Conservation (phyloP, 1,140 invertebrate species). For the Drosophila kanapiae region DNA sequence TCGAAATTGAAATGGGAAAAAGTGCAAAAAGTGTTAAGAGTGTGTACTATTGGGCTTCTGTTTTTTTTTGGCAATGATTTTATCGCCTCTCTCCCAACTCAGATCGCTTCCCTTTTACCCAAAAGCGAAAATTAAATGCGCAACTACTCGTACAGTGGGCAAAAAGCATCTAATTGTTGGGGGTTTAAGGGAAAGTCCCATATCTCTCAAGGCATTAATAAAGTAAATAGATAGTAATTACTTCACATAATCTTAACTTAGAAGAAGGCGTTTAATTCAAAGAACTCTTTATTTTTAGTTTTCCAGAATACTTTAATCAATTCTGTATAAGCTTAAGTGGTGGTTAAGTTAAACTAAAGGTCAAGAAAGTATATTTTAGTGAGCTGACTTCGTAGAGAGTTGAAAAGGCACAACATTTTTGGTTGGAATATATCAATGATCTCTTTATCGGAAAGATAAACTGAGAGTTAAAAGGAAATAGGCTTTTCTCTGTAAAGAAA, state of each 20-base stretch:
- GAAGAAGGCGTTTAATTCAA: background rate
- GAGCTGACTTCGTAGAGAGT: background rate
- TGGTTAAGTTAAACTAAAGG: background rate
- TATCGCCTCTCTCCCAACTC: slow-evolving; percentile 19
- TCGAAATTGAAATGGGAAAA: slow-evolving; percentile 42
- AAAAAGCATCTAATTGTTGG: no score
- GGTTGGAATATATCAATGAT: background rate
- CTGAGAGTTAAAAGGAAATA: background rate
- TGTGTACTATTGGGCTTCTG: slow-evolving; percentile 38
- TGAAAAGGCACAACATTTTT: background rate
- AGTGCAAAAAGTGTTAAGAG: slow-evolving; percentile 30
- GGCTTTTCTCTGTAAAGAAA: background rate
- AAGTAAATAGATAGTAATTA: background rate
- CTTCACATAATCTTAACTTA: background rate
- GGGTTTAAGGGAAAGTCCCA: background rate
- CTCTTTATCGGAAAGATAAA: background rate
- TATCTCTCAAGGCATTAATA: background rate
- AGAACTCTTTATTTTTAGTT: background rate
- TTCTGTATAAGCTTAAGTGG: background rate
- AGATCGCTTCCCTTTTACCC: slow-evolving; percentile 14
- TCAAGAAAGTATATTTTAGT: background rate
- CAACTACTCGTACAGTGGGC: slow-evolving; percentile 26
- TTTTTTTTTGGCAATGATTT: slow-evolving; percentile 48
- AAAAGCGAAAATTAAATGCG: slow-evolving; percentile 33
- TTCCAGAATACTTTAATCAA: background rate